Evolutionary conservation across 2,888 invertebrate species (phyloP).

Genomic region (Amiota mariae): DNA sequence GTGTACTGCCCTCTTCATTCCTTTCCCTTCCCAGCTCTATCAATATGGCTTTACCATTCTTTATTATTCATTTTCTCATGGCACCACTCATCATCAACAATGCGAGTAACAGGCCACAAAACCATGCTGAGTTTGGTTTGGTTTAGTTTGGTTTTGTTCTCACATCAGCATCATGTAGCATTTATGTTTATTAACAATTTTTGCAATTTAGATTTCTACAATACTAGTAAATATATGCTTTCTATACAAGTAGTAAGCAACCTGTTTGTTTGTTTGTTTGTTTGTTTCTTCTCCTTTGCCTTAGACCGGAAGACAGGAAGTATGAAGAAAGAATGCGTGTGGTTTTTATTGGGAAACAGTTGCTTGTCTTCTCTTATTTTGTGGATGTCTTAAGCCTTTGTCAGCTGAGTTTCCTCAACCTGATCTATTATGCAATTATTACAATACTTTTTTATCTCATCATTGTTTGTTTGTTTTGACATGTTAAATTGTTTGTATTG

Average conservation of each 20-base stretch:
- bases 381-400: slow-evolving; percentile 14
- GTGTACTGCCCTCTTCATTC: slow-evolving; percentile 45
- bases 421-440: neutral
- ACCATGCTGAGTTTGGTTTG: neutral
- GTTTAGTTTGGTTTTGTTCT: slow-evolving; percentile 43
- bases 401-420: too few relatives aligned
- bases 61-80: too few relatives aligned
- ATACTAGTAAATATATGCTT: slow-evolving; percentile 52
- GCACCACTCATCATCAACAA: too few relatives aligned
- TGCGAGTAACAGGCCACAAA: neutral
- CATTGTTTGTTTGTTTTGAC: slow-evolving; percentile 20
- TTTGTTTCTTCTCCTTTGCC: slow-evolving; percentile 46
- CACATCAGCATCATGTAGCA: slow-evolving; percentile 42
- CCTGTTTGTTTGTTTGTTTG: slow-evolving; percentile 37
- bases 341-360: neutral
- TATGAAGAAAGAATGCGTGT: neutral
- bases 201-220: slow-evolving; percentile 64
- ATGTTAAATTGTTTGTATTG: slow-evolving; percentile 5
- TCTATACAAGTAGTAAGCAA: slow-evolving; percentile 31
- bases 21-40: neutral
- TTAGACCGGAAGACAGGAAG: slow-evolving; percentile 62
- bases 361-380: neutral
- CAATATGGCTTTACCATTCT: too few relatives aligned
- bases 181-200: slow-evolving; percentile 43
- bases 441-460: slow-evolving; percentile 7